A percentile compares a stretch with the other conserved stretches of the same genome.
These are phyloP conservation scores for Malurus cyaneus DNA, from an alignment of 2,113 vertebrate species.

Conservation along the genomic window DNA sequence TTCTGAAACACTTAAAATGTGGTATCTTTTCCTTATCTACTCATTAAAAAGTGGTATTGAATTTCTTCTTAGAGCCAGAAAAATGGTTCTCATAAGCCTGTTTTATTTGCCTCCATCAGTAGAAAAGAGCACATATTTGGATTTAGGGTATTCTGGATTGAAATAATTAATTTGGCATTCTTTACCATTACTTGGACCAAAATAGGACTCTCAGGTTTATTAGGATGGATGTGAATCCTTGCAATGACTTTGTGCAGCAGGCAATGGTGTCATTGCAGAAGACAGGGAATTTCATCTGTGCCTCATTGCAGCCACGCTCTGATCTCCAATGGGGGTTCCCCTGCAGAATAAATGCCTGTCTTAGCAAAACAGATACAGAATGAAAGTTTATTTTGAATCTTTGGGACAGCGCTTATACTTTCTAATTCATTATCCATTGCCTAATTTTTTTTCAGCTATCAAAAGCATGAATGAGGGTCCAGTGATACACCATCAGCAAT, in stretches of 20 bases:
- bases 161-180: background rate
- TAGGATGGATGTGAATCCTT: background rate
- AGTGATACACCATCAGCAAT: background rate
- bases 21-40: background rate
- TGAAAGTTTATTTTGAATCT: background rate
- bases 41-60: background rate
- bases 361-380: background rate
- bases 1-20: background rate
- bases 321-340: background rate
- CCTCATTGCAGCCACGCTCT: background rate
- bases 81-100: background rate
- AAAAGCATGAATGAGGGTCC: background rate
- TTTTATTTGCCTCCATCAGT: background rate
- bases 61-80: background rate
- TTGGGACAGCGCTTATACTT: background rate
- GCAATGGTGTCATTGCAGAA: background rate
- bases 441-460: background rate
- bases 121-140: background rate
- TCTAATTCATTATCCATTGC: background rate
- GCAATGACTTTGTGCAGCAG: background rate
- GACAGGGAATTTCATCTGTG: background rate
- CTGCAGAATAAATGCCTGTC: background rate
- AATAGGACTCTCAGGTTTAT: background rate
- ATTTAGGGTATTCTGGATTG: background rate
- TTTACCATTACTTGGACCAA: background rate